phyloP scores from a whole-genome alignment of 2,888 invertebrate species.

The Teleogryllus oceanicus region DNA sequence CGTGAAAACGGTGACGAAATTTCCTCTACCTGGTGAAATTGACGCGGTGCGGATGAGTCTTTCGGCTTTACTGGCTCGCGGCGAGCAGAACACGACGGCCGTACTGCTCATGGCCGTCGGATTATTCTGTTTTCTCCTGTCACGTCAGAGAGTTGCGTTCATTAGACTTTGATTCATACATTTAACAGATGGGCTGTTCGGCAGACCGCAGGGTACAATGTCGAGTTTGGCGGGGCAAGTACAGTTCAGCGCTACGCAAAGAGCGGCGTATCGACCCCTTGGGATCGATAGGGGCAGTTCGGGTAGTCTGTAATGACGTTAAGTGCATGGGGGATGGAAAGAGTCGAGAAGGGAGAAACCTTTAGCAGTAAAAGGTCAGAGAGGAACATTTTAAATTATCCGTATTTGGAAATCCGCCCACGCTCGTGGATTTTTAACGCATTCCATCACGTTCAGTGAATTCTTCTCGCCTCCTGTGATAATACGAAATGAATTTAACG shows the following conservation, averaged over 20 bases:
- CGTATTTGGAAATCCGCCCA: not conserved
- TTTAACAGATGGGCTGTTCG: slow-evolving; percentile 1
- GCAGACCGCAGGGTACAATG: not conserved
- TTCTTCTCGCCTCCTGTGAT: too few species aligned
- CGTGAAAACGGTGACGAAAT: too few species aligned
- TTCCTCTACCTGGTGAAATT: too few species aligned
- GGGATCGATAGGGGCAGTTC: not conserved
- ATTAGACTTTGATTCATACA: slow-evolving; percentile 18
- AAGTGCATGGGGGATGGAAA: not conserved
- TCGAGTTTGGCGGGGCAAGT: not conserved
- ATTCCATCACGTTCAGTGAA: too few species aligned
- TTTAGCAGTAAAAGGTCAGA: not conserved
- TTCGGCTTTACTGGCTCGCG: too few species aligned
- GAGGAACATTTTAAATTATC: not conserved
- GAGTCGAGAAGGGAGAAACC: not conserved
- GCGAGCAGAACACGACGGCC: not conserved
- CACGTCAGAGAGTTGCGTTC: not conserved
- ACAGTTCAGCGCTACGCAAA: not conserved
- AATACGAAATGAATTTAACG: too few species aligned
- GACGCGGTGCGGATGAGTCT: too few species aligned
- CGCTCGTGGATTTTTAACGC: not conserved
- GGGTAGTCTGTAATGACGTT: not conserved
- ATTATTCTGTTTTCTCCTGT: not conserved
- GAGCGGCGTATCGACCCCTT: not conserved
- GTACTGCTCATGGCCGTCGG: not conserved